Evolutionary conservation across 37 sponge, comb jelly and placozoan species (phyloP), one percentile per base, ranked within the genome.

Genomic region (Bolinopsis microptera): DNA sequence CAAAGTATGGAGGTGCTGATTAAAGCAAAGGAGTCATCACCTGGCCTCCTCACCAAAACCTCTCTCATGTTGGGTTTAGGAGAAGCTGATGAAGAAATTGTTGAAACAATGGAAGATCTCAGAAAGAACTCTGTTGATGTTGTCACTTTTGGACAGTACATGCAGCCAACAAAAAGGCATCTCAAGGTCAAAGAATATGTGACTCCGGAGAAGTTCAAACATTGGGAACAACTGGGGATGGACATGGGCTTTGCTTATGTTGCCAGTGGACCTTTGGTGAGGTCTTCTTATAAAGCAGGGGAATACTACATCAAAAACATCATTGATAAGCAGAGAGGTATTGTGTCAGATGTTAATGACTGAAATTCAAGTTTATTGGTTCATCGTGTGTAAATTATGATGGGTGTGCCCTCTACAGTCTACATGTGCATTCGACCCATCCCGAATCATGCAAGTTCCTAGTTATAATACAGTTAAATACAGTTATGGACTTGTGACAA

Each of bases 41-140:
- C 94, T n/a, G 93, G 69, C 0, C 93, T 97, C 70, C 93, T 98
- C 76, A 98, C 99, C 21, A 98, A 98, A 95, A 96, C 97, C 75
- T 98, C 99, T 35, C 96, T 98, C 76, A 98, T 98, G 99, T 80
- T 98, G 39, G 99, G 99, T n/a, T 92, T 97, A 22, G 99, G 99
- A 3, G 99, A 98, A 92, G 96, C 95, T n/a, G 97, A 98, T 76
- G 93, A 95, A 35, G 95, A 97, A 77, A 96, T 98, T 21, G 93
- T 97, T 0, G 94, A 97, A 83, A 93, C 97, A 37, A 68, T 98
- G 30, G 8, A 40, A 96, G 99, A 98, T 95, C 92, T 98, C 23
- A 83, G 96, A 25, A 76, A 35, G 24, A 93, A 95, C 40, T 97
- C 95, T 68, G 99, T 98, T 69, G 99, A 98, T 83, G 97, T 97